These are phyloP conservation scores for Clarias pachynema DNA, from an alignment of 2,797 vertebrate species.

Conservation along the genomic window DNA sequence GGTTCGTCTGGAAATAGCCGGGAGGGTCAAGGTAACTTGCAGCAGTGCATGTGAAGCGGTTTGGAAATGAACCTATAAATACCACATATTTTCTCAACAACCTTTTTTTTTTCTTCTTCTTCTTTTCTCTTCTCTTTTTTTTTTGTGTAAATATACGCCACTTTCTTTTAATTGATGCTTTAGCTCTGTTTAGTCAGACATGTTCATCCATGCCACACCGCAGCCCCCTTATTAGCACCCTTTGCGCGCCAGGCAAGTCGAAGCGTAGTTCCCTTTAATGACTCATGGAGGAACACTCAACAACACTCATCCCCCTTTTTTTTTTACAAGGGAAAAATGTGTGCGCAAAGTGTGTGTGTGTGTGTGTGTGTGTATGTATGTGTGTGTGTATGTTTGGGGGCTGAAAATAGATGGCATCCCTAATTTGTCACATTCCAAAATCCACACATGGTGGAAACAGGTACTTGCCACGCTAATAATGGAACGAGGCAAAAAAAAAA, in stretches of 20 bases:
- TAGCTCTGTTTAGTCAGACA: slow-evolving; percentile 29
- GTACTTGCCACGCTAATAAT: neutral
- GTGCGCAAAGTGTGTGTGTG: neutral
- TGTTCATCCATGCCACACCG: slow-evolving; percentile 35
- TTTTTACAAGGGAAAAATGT: slow-evolving; percentile 49
- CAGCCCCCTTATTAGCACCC: slow-evolving; percentile 41
- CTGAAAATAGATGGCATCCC: slow-evolving; percentile 48
- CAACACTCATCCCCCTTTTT: slow-evolving; percentile 9
- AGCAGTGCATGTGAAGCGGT: neutral
- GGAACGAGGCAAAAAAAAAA: neutral
- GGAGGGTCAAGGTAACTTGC: slow-evolving; percentile 16
- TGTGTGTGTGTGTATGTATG: neutral
- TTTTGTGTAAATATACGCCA: slow-evolving; percentile 17
- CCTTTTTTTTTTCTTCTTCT: neutral
- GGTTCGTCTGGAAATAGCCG: slow-evolving; percentile 10
- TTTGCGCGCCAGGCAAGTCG: slow-evolving; percentile 45
- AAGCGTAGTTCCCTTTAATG: slow-evolving; percentile 43
- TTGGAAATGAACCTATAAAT: slow-evolving; percentile 7
- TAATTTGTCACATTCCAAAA: slow-evolving; percentile 52
- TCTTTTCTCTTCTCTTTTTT: neutral
- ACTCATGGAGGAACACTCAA: slow-evolving; percentile 45
- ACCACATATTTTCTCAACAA: neutral
- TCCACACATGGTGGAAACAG: slow-evolving; percentile 40
- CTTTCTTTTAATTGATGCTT: slow-evolving; percentile 27
- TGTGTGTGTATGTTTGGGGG: neutral